phyloP scores from a whole-genome alignment of 1,140 invertebrate genomes.

The Harpegnathos saltator region DNA sequence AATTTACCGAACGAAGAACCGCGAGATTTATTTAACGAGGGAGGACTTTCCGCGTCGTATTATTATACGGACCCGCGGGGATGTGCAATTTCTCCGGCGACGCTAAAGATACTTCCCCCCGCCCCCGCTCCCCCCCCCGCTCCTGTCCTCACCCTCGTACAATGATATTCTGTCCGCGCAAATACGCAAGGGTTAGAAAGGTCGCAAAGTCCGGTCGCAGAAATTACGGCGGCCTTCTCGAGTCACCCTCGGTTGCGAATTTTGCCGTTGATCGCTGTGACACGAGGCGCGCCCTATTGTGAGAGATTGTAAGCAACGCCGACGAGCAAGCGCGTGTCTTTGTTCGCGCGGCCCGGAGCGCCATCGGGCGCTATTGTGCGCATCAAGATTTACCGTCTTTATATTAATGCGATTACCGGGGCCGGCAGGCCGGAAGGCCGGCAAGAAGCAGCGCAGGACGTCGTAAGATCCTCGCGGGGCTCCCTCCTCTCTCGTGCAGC shows the following conservation, averaged over 20 bases:
- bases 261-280: slow-evolving; percentile 6
- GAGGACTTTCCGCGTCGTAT: too few species aligned
- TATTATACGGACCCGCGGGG: too few species aligned
- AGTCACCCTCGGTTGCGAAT: not conserved
- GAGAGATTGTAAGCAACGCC: slow-evolving; percentile 22
- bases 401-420: slow-evolving; percentile 83
- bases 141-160: too few species aligned
- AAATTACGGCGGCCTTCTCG: slow-evolving; percentile 26
- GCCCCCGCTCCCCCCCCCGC: too few species aligned
- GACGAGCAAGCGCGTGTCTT: slow-evolving; percentile 32
- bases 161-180: not conserved
- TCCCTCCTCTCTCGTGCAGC: not conserved
- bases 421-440: slow-evolving; percentile 60
- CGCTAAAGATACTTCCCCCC: slow-evolving; percentile 7
- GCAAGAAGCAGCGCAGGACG: slow-evolving; percentile 42
- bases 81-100: not conserved
- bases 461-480: slow-evolving; percentile 24
- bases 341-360: slow-evolving; percentile 19
- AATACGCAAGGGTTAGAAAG: not conserved
- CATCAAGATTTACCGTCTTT: slow-evolving; percentile 81
- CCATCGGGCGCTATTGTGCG: slow-evolving; percentile 32
- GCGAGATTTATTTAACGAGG: too few species aligned
- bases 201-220: not conserved
- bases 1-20: too few species aligned
- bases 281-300: slow-evolving; percentile 25